A percentile compares a stretch with the other conserved stretches of the same genome.
Evolutionary conservation across 2,113 vertebrate species (phyloP).

Genomic region (Cyrtonyx montezumae): DNA sequence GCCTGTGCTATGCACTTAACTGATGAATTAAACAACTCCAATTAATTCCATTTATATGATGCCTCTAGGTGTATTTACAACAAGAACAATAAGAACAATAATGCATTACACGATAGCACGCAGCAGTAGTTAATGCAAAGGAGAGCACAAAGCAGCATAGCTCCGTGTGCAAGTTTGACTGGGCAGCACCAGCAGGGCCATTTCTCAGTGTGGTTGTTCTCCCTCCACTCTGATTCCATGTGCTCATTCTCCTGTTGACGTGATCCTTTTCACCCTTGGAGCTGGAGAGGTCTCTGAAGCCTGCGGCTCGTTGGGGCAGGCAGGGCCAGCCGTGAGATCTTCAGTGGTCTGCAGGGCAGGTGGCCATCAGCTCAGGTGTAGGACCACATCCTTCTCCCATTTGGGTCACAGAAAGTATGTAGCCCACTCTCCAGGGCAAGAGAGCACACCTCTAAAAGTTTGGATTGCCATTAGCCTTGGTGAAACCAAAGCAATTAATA

Average conservation of each 20-base stretch:
- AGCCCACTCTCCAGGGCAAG: fast-evolving
- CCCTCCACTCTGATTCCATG: background rate
- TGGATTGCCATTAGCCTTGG: constrained; percentile 7
- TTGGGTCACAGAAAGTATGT: background rate
- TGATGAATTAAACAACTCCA: constrained; percentile 65
- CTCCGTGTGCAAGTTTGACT: background rate
- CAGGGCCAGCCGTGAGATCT: background rate
- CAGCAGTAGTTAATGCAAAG: constrained; percentile 44
- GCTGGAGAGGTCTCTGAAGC: background rate
- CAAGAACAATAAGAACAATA: constrained; percentile 66
- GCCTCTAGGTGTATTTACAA: constrained; percentile 72
- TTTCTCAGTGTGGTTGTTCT: background rate
- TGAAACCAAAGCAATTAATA: constrained; percentile 27
- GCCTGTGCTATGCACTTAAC: background rate
- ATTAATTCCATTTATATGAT: constrained; percentile 69
- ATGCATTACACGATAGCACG: constrained; percentile 20
- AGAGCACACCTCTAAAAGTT: background rate
- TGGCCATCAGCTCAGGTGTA: background rate
- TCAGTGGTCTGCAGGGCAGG: background rate
- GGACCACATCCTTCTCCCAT: background rate
- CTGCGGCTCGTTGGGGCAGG: background rate
- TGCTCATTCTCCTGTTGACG: background rate
- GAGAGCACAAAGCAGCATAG: background rate
- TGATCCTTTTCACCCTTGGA: background rate
- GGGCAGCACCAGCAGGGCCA: background rate